Evolutionary conservation across 92 coral and sea anemone genomes (phyloP).

Genomic region (Siderastrea siderea): DNA sequence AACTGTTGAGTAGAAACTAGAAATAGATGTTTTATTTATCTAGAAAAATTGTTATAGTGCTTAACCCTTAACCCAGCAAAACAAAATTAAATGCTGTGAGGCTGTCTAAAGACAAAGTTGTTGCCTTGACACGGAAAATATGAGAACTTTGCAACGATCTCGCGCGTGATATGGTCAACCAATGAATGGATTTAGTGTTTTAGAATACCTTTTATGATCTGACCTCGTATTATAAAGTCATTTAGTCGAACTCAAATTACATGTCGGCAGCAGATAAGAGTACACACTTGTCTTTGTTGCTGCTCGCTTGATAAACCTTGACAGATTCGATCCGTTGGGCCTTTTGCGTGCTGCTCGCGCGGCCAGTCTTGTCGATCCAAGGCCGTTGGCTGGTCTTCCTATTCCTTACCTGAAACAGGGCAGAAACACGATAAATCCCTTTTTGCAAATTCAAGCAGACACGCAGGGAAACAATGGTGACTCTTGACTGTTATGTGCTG

Average conservation of each 20-base stretch:
- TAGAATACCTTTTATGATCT: neutral
- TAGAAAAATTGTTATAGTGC: neutral
- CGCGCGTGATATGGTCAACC: too few relatives aligned
- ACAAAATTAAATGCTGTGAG: neutral
- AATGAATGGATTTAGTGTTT: neutral
- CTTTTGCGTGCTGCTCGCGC: neutral
- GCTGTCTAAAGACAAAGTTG: neutral
- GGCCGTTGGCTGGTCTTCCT: neutral
- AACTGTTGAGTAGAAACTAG: neutral
- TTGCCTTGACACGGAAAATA: neutral
- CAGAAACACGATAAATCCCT: neutral
- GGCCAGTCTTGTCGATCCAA: neutral
- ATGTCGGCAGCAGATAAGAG: constrained; percentile 4
- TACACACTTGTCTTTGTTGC: constrained; percentile 37
- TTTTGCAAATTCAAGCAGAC: neutral
- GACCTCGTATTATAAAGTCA: constrained; percentile 15
- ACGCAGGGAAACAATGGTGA: neutral
- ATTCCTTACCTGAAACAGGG: neutral
- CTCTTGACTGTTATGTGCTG: neutral
- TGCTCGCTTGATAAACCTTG: neutral
- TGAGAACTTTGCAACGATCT: neutral
- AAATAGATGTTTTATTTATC: neutral
- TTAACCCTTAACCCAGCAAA: constrained; percentile 14
- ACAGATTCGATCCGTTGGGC: constrained; percentile 4
- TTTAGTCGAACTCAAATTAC: constrained; percentile 22